Evolutionary conservation across 2,797 vertebrate species (phyloP).

Genomic region (Perodicticus potto): DNA sequence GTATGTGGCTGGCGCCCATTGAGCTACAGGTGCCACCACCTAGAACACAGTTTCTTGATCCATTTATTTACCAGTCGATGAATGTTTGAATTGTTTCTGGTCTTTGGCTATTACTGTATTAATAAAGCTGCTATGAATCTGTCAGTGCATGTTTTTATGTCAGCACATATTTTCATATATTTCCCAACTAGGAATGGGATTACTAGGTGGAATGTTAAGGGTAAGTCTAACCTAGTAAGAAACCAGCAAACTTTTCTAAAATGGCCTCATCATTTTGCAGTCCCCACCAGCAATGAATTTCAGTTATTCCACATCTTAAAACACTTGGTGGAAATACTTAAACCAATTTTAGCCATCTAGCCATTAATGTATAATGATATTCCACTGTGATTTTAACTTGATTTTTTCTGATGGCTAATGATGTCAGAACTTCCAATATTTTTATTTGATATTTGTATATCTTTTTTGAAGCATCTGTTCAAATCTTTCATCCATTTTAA

Average conservation of each 20-base stretch:
- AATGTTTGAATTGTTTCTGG: slow-evolving; percentile 36
- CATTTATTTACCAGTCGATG: not conserved
- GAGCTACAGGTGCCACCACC: no score
- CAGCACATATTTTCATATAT: slow-evolving; percentile 22
- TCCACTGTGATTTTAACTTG: slow-evolving; percentile 61
- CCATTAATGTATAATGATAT: not conserved
- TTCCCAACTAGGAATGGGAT: not conserved
- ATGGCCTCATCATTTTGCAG: not conserved
- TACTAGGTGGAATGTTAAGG: not conserved
- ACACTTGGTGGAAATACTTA: not conserved
- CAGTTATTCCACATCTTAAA: not conserved
- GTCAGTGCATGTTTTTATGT: not conserved
- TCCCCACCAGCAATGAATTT: not conserved
- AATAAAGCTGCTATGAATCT: not conserved
- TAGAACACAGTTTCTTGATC: not conserved
- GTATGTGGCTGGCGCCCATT: no score
- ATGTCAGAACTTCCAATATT: slow-evolving; percentile 46
- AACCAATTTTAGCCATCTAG: slow-evolving; percentile 47
- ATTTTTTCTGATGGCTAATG: slow-evolving; percentile 67
- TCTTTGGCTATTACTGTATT: not conserved
- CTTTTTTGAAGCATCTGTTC: slow-evolving; percentile 51
- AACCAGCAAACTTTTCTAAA: not conserved
- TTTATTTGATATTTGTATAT: slow-evolving; percentile 36
- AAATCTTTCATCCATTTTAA: slow-evolving; percentile 54
- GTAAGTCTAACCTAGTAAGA: not conserved